Evolutionary conservation across 2,888 invertebrate genomes (phyloP), one percentile per base, ranked within the genome.

Genomic region (Lepidocyrtinus sp.): DNA sequence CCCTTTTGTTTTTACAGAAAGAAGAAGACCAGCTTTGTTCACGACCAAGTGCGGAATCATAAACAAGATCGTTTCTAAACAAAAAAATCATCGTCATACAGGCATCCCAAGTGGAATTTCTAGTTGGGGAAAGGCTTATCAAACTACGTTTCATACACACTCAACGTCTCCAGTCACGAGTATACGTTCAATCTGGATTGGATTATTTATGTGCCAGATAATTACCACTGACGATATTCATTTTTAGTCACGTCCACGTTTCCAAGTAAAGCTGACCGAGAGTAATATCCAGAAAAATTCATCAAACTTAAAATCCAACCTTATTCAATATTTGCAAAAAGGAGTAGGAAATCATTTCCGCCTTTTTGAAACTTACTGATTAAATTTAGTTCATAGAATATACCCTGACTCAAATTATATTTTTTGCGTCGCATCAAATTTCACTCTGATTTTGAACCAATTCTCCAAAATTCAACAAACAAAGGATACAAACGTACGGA

Each of bases 1-100:
- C 72, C 67, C 71, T 72, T 77, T 77, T 70, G 70, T 77, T 77
- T 72, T 70, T 68, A 70, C 24, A 67, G 36, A 36, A 55, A 76
- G 70, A 69, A 59, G 26, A 64, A 71, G 65, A 45, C 25, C 59
- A 25, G 19, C 71, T 64, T 77, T 77, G 77, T 72, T 72, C 71
- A 64, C 76, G 27, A 65, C 50, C 15, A 65, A 63, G 19, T 36
- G 27, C n/a, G 62, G 65, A 67, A 62, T 25, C 68, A 75, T 22
- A 15, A 19, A 7, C 21, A 68, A 67, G 64, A 65, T 55, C 62
- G 65, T 64, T 75, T 74, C 46, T 73, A 27, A 73, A 50, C 62
- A 62, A 64, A 9, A 64, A 64, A 7, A 12, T n/a, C 5, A 62
- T 19, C 64, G 22, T 9, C 64, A 64, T 15, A 64, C 64, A 1